Evolutionary conservation across 2,888 invertebrate genomes (phyloP).

Genomic region (Doris montereyensis): DNA sequence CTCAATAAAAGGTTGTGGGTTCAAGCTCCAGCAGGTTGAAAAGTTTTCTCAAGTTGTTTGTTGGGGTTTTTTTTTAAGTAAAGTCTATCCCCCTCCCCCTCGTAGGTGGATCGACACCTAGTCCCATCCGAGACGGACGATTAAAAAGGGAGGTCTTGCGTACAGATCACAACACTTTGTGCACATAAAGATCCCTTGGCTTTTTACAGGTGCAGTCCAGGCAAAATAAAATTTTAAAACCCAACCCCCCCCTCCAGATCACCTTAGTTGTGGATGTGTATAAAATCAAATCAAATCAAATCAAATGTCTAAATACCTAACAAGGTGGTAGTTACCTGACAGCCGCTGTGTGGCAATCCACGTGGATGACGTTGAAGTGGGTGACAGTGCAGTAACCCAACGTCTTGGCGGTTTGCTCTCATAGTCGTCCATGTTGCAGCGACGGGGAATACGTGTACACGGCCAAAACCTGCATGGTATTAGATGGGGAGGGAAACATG

Average conservation of each 20-base stretch:
- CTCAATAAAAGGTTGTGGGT: too few species aligned
- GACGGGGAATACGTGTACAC: conserved; percentile 97
- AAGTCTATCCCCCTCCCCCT: too few species aligned
- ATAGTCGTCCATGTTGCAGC: conserved; percentile 93
- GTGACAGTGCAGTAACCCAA: conserved; percentile 90
- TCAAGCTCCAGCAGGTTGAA: too few species aligned
- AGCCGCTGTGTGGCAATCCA: conserved; percentile 98
- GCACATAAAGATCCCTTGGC: too few species aligned
- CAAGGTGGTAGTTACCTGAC: conserved; percentile 79
- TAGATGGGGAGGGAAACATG: neutral
- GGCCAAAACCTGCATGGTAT: conserved; percentile 90
- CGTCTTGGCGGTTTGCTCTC: conserved; percentile 91
- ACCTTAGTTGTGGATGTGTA: too few species aligned
- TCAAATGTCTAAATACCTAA: neutral
- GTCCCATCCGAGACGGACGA: too few species aligned
- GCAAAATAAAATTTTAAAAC: neutral
- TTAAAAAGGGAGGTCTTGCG: too few species aligned
- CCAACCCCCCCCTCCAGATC: neutral
- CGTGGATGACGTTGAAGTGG: conserved; percentile 98
- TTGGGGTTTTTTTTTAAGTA: too few species aligned
- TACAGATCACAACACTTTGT: too few species aligned
- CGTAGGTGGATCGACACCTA: too few species aligned
- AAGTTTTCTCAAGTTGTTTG: too few species aligned
- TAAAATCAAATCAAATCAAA: neutral
- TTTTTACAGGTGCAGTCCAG: neutral